Evolutionary conservation across 1,140 invertebrate species (phyloP).

Genomic region (Drosophila dunni): DNA sequence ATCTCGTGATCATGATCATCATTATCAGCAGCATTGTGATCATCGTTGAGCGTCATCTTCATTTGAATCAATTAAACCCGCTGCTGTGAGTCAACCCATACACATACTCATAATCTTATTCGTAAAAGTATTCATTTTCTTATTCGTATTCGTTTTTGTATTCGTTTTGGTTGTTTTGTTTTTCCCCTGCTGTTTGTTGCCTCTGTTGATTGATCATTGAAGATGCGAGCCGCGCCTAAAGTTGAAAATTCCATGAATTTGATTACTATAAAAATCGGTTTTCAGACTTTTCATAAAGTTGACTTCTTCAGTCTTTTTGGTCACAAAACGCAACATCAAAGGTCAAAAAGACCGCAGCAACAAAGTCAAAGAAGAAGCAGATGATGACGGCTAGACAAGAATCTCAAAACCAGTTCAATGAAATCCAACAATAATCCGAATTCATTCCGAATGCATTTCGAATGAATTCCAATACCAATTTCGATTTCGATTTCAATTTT

Average conservation of each 20-base stretch:
- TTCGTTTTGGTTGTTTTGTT: conserved; percentile 31
- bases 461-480: conserved; percentile 20
- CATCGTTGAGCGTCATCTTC: conserved; percentile 56
- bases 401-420: conserved; percentile 42
- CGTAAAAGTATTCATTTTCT: conserved; percentile 15
- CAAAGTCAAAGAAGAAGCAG: neutral
- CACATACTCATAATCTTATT: conserved; percentile 40
- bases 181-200: conserved; percentile 16
- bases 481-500: conserved; percentile 43
- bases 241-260: conserved; percentile 77
- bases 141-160: conserved; percentile 57
- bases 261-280: conserved; percentile 62
- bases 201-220: conserved; percentile 77
- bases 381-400: neutral
- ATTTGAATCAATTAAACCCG: conserved; percentile 79
- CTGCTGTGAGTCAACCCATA: conserved; percentile 57
- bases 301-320: conserved; percentile 24
- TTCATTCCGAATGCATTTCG: conserved; percentile 46
- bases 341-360: conserved; percentile 48
- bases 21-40: conserved; percentile 14
- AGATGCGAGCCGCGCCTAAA: conserved; percentile 67
- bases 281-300: conserved; percentile 62
- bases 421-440: conserved; percentile 51
- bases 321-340: conserved; percentile 41
- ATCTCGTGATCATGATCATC: conserved; percentile 35